Evolutionary conservation across 2,888 invertebrate genomes (phyloP).

Genomic region (Diachrysia chrysitis): DNA sequence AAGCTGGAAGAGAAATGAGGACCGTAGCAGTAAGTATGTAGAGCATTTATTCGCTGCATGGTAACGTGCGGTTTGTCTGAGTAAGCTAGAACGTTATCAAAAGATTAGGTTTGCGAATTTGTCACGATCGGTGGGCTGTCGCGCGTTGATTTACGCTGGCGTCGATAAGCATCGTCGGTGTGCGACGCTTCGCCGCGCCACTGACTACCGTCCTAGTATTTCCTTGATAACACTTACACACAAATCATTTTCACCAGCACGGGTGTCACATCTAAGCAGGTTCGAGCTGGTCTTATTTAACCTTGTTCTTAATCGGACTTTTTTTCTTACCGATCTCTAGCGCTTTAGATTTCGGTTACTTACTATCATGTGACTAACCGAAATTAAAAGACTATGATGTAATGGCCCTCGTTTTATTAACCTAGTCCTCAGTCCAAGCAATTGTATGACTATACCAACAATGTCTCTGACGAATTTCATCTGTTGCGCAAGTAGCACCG

Average conservation of each 20-base stretch:
- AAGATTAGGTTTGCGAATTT: constrained; percentile 84
- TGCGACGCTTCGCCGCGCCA: constrained; percentile 53
- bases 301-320: constrained; percentile 20
- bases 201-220: constrained; percentile 49
- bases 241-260: constrained; percentile 57
- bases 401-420: too few species aligned
- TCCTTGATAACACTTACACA: constrained; percentile 56
- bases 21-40: constrained; percentile 3
- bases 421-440: too few species aligned
- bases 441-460: too few species aligned
- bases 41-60: constrained; percentile 40
- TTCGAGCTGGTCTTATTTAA: constrained; percentile 21
- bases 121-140: constrained; percentile 85
- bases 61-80: constrained; percentile 57
- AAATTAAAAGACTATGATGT: too few species aligned
- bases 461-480: too few species aligned
- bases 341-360: background rate
- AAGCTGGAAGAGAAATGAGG: constrained; percentile 12
- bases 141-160: constrained; percentile 79
- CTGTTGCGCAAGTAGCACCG: too few species aligned
- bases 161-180: constrained; percentile 74
- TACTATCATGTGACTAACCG: too few species aligned
- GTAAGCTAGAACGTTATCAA: constrained; percentile 75
- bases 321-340: constrained; percentile 18
- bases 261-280: constrained; percentile 36